phyloP scores from a whole-genome alignment of 2,888 invertebrate species.

The Cremastinae sp. region DNA sequence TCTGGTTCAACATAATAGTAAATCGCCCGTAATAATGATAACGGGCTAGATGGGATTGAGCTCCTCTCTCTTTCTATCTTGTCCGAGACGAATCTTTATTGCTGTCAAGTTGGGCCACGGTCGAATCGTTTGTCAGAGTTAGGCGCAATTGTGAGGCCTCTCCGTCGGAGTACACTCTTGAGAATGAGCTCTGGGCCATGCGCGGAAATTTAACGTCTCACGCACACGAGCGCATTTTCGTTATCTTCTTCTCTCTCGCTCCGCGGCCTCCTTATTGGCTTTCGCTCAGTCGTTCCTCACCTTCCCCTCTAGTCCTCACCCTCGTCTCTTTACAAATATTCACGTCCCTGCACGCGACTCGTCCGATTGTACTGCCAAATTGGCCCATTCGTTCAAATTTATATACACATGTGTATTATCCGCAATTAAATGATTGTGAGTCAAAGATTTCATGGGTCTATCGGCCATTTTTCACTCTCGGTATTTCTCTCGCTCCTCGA shows the following conservation, averaged over 20 bases:
- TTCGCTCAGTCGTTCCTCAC: background rate
- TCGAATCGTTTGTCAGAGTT: constrained; percentile 78
- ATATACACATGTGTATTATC: background rate
- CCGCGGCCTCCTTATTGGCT: background rate
- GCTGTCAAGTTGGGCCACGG: constrained; percentile 79
- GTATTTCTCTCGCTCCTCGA: no score
- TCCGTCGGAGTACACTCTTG: constrained; percentile 42
- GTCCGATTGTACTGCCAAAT: constrained; percentile 23
- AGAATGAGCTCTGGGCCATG: constrained; percentile 55
- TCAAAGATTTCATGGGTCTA: constrained; percentile 1
- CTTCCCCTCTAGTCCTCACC: background rate
- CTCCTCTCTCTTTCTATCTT: constrained; percentile 37
- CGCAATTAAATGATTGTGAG: constrained; percentile 23
- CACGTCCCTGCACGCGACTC: background rate
- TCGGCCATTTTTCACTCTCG: background rate
- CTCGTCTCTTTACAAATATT: no score
- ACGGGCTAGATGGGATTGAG: constrained; percentile 22
- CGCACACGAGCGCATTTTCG: background rate
- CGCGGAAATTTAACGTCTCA: constrained; percentile 53
- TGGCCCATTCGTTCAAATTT: constrained; percentile 1
- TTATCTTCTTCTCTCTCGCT: background rate
- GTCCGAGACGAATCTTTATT: constrained; percentile 74
- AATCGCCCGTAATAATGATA: constrained; percentile 30
- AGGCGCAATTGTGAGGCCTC: constrained; percentile 69
- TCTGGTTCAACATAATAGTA: background rate